phyloP scores from a whole-genome alignment of 2,888 invertebrate species.

The Hirtodrosophila cameraria region DNA sequence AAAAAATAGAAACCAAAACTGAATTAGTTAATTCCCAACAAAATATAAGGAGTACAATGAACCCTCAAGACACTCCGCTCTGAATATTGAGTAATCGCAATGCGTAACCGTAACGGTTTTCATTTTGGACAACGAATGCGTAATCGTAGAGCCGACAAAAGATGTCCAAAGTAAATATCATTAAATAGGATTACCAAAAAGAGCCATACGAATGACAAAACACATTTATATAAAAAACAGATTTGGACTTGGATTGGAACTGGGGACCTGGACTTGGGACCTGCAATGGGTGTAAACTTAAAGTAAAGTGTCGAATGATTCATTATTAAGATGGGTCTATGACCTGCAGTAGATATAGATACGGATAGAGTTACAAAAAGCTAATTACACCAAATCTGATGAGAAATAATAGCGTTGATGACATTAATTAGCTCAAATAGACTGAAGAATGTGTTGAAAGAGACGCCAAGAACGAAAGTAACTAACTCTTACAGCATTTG shows the following conservation, averaged over 20 bases:
- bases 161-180: conserved; percentile 66
- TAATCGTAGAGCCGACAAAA: conserved; percentile 44
- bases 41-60: conserved; percentile 47
- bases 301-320: conserved; percentile 32
- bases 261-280: conserved; percentile 23
- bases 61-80: conserved; percentile 29
- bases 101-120: conserved; percentile 64
- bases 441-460: conserved; percentile 13
- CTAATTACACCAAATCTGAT: conserved; percentile 65
- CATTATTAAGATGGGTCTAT: conserved; percentile 61
- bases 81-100: conserved; percentile 55
- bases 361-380: conserved; percentile 32
- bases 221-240: conserved; percentile 47
- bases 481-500: conserved; percentile 8
- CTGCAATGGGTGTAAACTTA: conserved; percentile 3
- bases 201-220: conserved; percentile 52
- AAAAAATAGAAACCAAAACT: conserved; percentile 3
- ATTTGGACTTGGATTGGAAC: conserved; percentile 10
- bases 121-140: conserved; percentile 52
- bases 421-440: conserved; percentile 69
- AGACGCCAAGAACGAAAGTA: conserved; percentile 22
- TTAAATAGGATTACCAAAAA: conserved; percentile 75
- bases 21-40: conserved; percentile 20
- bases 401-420: conserved; percentile 61
- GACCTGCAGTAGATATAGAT: conserved; percentile 41